Evolutionary conservation across 64 coral and sea anemone genomes (phyloP).

Genomic region (Platygyra sinensis): DNA sequence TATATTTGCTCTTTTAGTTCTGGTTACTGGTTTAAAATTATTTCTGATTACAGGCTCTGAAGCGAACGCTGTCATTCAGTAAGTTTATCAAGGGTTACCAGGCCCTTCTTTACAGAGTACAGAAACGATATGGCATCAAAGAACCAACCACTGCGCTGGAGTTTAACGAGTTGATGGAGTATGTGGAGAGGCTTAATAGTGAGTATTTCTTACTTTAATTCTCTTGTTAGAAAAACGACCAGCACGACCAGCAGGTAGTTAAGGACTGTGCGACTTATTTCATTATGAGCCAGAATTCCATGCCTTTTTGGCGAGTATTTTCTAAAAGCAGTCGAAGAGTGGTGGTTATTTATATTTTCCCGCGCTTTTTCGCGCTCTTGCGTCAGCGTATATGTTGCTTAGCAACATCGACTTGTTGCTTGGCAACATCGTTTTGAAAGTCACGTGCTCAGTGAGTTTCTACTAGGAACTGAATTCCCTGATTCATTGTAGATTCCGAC

Average conservation of each 20-base stretch:
- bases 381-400: too few species aligned
- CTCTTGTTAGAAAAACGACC: not conserved
- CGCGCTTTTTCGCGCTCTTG: too few species aligned
- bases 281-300: not conserved
- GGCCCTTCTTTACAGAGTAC: conserved; percentile 85
- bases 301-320: too few species aligned
- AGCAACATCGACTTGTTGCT: too few species aligned
- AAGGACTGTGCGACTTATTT: not conserved
- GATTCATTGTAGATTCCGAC: too few species aligned
- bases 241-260: not conserved
- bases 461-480: too few species aligned
- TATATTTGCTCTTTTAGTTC: not conserved
- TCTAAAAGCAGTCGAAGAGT: too few species aligned
- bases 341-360: too few species aligned
- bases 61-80: conserved; percentile 89
- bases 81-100: conserved; percentile 98
- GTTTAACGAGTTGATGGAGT: conserved; percentile 97
- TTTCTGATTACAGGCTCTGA: conserved; percentile 66
- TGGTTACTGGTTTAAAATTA: not conserved
- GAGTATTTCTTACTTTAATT: conserved; percentile 28
- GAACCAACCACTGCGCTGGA: conserved; percentile 70
- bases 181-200: conserved; percentile 90
- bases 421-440: too few species aligned
- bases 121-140: conserved; percentile 88
- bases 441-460: too few species aligned